Evolutionary conservation across 2,888 invertebrate genomes (phyloP), one percentile per base, ranked within the genome.

Genomic region (Chrysopilus asiliformis): DNA sequence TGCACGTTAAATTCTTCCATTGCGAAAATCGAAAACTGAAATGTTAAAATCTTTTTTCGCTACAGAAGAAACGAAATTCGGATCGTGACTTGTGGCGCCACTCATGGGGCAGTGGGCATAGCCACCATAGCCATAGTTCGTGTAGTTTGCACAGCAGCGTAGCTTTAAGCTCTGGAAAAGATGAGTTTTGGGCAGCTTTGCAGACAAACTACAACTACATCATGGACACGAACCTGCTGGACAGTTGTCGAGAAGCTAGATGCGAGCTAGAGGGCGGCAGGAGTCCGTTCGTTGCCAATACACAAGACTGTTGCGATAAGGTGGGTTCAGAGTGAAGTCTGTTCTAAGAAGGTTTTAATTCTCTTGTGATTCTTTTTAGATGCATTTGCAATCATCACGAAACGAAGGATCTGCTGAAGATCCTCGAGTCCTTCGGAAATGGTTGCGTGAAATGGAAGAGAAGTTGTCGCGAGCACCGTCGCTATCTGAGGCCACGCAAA

Each of bases 201-300:
- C 82, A 86, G 64, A 81, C 84, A 38, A 85, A 87, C 65, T 91
- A 91, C 66, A 82, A 90, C 60, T 93, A 86, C 63, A 84, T 93
- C 56, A 91, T 93, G 91, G 89, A 89, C 64, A 87, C 85, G 54
- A 83, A 89, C 64, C 79, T 93, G 49, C 81, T 93, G 44, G 87
- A 90, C 57, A 79, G 81, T 49, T 91, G 91, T 68, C 75, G 76
- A 61, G 78, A 78, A 60, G 61, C 64, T 2, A 50, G 59, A 18
- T 55, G 53, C 47, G 64, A 64, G 40, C 49, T 62, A 27, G 63
- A 63, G 47, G 53, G 55, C 37, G 52, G 48, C 32, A 43, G 50
- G 5, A 47, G 46, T 35, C 49, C 52, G 28, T n/a, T n/a, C n/a
- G 43, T 49, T 40, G 49, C 51, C 32, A 49, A 48, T 39, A 45